Evolutionary conservation across 2,888 invertebrate genomes (phyloP).

Genomic region (Metallyticus violacea): DNA sequence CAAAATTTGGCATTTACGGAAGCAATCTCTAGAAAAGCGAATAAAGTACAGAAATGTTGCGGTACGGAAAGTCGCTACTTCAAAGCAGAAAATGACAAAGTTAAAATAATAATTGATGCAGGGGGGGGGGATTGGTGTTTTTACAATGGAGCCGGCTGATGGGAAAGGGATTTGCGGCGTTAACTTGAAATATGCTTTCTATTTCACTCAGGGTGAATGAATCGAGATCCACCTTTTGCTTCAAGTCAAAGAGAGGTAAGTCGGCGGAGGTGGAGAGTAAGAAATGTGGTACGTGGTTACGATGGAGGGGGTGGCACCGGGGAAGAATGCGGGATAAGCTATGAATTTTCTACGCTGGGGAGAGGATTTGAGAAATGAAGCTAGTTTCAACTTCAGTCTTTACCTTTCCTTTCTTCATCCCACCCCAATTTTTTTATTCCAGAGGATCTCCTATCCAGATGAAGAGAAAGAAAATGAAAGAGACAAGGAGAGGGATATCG

Average conservation of each 20-base stretch:
- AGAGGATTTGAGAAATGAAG: slow-evolving; percentile 28
- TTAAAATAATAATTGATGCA: neutral
- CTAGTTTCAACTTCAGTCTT: slow-evolving; percentile 24
- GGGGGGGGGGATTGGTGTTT: neutral
- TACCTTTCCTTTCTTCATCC: neutral
- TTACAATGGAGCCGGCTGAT: neutral
- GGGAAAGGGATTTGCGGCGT: neutral
- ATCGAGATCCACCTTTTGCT: slow-evolving; percentile 3
- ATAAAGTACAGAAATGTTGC: neutral
- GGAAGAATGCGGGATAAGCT: slow-evolving; percentile 12
- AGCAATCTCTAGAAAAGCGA: neutral
- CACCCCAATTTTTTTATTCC: neutral
- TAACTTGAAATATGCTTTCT: slow-evolving; percentile 27
- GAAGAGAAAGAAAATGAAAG: neutral
- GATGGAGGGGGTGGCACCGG: no score
- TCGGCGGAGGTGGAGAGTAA: neutral
- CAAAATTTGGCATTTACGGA: no score
- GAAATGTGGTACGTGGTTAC: no score
- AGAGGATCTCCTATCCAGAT: neutral
- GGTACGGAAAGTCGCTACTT: neutral
- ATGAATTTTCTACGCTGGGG: slow-evolving; percentile 19
- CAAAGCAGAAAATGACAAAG: neutral
- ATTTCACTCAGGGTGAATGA: neutral
- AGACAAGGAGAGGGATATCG: neutral
- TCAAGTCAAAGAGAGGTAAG: neutral